These are phyloP conservation scores for Sarcophaga peregrina DNA, from an alignment of 1,140 invertebrate species.

Conservation along the genomic window DNA sequence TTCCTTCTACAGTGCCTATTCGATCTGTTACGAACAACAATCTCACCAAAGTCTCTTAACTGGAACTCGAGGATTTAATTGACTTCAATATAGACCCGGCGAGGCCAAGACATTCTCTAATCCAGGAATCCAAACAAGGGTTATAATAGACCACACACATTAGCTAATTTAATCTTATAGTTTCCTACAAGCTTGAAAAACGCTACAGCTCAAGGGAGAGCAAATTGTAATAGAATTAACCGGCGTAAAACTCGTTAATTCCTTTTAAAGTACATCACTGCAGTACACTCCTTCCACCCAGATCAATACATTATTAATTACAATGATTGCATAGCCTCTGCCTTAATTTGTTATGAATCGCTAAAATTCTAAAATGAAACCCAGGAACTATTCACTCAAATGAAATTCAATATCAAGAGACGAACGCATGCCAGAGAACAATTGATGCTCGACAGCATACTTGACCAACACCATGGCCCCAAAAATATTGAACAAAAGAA, in stretches of 20 bases:
- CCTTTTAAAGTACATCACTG: not conserved
- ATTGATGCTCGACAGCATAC: not conserved
- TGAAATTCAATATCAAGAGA: conserved; percentile 28
- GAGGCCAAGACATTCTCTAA: too few species aligned
- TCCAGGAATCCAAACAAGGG: too few species aligned
- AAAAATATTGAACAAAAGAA: conserved; percentile 15
- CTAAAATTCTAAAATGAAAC: conserved; percentile 10
- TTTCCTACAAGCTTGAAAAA: too few species aligned
- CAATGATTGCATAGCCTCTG: conserved; percentile 21
- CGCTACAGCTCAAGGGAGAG: too few species aligned
- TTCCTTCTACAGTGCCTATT: too few species aligned
- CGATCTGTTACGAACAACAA: too few species aligned
- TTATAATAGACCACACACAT: too few species aligned
- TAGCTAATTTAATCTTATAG: too few species aligned
- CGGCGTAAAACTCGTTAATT: not conserved
- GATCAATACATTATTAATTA: conserved; percentile 34
- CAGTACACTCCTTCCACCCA: not conserved
- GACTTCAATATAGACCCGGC: too few species aligned
- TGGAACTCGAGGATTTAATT: too few species aligned
- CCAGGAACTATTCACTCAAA: not conserved
- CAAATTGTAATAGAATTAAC: not conserved
- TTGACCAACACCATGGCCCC: not conserved
- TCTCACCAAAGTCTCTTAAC: too few species aligned
- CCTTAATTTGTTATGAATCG: conserved; percentile 38
- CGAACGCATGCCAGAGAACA: conserved; percentile 26